Conservation (phyloP, 2,797 vertebrate species). For the Gallirallus australis region DNA sequence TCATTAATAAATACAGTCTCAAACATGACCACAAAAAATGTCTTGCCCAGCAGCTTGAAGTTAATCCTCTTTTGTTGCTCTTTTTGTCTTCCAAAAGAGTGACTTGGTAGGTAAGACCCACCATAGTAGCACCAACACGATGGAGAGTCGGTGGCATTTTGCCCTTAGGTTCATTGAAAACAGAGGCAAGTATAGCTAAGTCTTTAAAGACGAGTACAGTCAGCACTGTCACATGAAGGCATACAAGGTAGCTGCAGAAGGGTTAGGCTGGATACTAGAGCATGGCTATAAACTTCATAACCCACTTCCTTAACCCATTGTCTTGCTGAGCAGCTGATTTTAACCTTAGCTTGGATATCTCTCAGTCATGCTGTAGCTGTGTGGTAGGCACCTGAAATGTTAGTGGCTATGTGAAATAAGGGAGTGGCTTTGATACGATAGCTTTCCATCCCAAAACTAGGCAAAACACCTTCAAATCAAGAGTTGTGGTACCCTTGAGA, state of each 20-base stretch:
- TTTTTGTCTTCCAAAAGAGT: background rate
- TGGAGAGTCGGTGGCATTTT: background rate
- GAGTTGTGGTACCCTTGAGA: background rate
- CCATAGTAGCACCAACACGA: background rate
- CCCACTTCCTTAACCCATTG: background rate
- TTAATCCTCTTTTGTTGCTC: background rate
- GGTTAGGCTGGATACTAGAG: background rate
- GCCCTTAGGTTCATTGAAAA: background rate
- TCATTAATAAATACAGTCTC: background rate
- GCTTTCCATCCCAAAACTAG: background rate
- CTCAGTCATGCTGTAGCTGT: background rate
- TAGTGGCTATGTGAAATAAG: background rate
- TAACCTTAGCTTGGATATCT: background rate
- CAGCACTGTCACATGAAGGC: background rate
- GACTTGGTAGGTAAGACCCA: background rate
- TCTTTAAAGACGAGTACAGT: background rate
- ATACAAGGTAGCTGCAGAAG: background rate
- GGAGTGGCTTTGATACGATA: background rate
- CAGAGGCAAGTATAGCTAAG: background rate
- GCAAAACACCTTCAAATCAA: background rate
- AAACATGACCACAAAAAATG: background rate
- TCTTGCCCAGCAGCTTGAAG: background rate
- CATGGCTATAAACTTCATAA: background rate
- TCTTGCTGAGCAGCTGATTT: background rate
- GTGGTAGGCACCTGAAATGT: background rate